Evolutionary conservation across 2,797 vertebrate species (phyloP).

Genomic region (Spizella passerina): DNA sequence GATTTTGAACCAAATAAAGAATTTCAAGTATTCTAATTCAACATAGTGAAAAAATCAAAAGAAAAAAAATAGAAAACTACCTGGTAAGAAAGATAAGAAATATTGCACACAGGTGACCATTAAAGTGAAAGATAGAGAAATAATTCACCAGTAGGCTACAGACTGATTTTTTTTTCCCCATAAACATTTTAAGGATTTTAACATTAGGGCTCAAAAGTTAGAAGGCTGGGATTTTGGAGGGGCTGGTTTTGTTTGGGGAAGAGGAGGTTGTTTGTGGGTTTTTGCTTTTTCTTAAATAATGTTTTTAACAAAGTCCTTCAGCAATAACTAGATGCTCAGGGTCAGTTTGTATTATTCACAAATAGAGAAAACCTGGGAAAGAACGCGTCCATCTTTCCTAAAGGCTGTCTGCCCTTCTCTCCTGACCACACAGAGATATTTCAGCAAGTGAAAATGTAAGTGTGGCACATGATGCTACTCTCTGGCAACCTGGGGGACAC

Average conservation of each 20-base stretch:
- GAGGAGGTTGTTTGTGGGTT: accelerated
- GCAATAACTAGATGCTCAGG: accelerated
- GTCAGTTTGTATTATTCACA: background rate
- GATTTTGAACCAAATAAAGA: background rate
- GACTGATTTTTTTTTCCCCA: background rate
- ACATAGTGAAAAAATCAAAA: background rate
- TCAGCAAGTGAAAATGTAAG: background rate
- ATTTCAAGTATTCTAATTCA: background rate
- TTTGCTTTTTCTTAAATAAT: background rate
- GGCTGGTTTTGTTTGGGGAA: background rate
- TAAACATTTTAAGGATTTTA: background rate
- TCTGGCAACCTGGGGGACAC: background rate
- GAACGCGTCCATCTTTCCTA: accelerated
- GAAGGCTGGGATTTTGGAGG: accelerated
- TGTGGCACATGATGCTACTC: accelerated
- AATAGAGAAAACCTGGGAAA: background rate
- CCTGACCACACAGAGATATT: background rate
- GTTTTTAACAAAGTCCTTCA: background rate
- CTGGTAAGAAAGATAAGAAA: background rate
- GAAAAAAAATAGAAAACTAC: background rate
- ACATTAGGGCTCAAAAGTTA: background rate
- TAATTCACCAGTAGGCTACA: background rate
- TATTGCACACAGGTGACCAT: background rate
- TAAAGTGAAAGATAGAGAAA: background rate
- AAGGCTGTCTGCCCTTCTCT: background rate